phyloP scores from a whole-genome alignment of 2,888 invertebrate genomes.

The Dendrolimus pini region DNA sequence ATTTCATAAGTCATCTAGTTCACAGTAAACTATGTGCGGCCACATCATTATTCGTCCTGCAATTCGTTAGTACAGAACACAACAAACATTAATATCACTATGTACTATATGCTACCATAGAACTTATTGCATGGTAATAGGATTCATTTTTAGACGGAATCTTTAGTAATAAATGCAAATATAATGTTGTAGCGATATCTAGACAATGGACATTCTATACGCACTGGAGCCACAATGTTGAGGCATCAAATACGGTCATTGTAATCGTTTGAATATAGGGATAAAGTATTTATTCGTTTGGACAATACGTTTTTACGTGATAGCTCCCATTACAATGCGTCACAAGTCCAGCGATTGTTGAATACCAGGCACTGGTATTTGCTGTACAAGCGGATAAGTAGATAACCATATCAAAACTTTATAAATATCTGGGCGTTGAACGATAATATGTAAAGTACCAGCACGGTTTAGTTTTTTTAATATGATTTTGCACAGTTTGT shows the following conservation, averaged over 20 bases:
- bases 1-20: conserved; percentile 24
- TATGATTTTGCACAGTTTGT: too few relatives aligned
- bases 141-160: conserved; percentile 26
- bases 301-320: conserved; percentile 19
- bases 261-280: conserved; percentile 11
- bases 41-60: conserved; percentile 56
- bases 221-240: conserved; percentile 23
- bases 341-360: conserved; percentile 25
- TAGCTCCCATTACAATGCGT: conserved; percentile 36
- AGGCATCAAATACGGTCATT: conserved; percentile 14
- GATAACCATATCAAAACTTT: background rate
- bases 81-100: conserved; percentile 11
- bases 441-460: too few relatives aligned
- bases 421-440: too few relatives aligned
- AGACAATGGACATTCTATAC: conserved; percentile 62
- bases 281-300: conserved; percentile 16
- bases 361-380: conserved; percentile 25
- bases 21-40: conserved; percentile 40
- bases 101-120: conserved; percentile 3
- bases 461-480: too few relatives aligned
- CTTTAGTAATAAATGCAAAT: conserved; percentile 15
- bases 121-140: conserved; percentile 23
- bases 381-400: conserved; percentile 16
- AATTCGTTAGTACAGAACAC: conserved; percentile 21
- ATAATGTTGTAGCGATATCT: conserved; percentile 27